Evolutionary conservation across 2,113 vertebrate genomes (phyloP).

Genomic region (Hemiprocne comata): DNA sequence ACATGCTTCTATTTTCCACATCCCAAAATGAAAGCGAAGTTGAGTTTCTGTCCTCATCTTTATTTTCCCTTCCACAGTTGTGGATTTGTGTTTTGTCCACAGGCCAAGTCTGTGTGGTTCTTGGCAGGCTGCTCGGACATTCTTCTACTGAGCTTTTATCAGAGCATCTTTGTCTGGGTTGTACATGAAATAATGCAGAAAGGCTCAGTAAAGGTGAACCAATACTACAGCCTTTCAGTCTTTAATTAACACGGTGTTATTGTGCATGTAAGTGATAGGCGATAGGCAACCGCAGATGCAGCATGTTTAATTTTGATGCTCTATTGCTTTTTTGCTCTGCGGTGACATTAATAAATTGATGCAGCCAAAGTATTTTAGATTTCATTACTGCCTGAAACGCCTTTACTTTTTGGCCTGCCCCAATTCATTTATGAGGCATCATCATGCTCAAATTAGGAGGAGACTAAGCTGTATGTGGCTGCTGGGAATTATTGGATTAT

Average conservation of each 20-base stretch:
- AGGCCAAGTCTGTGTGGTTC: conserved; percentile 59
- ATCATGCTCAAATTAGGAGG: not conserved
- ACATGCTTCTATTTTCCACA: conserved; percentile 31
- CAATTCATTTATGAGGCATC: conserved; percentile 37
- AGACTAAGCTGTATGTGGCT: conserved; percentile 26
- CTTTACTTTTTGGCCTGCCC: conserved; percentile 48
- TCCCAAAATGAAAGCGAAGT: conserved; percentile 5
- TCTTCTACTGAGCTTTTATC: conserved; percentile 54
- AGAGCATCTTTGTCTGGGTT: conserved; percentile 23
- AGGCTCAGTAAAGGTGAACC: not conserved
- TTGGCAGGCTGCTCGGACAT: conserved; percentile 39
- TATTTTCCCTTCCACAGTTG: conserved; percentile 52
- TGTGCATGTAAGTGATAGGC: not conserved
- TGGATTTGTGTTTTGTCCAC: conserved; percentile 50
- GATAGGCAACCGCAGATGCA: not conserved
- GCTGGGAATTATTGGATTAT: conserved; percentile 58
- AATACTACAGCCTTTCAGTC: not conserved
- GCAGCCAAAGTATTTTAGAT: conserved; percentile 27
- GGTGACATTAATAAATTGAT: conserved; percentile 30
- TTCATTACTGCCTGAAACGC: not conserved
- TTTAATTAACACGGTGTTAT: not conserved
- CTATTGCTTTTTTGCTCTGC: not conserved
- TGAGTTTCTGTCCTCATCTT: conserved; percentile 31
- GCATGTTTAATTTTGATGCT: not conserved
- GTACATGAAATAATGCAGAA: conserved; percentile 31